Evolutionary conservation across 2,888 invertebrate species (phyloP).

Genomic region (Lottia gigantea): DNA sequence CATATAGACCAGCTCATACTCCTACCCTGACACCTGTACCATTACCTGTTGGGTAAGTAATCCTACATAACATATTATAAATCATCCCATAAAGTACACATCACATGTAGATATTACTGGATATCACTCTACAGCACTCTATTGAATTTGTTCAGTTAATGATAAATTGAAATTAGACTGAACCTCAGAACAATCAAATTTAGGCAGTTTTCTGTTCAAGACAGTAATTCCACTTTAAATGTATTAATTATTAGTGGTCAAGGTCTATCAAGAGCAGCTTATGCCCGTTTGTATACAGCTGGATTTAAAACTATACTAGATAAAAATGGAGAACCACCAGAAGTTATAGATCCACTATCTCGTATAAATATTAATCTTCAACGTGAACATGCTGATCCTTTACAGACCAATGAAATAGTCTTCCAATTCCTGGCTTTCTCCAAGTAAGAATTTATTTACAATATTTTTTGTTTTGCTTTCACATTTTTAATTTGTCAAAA

Average conservation of each 20-base stretch:
- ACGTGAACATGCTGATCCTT: slow-evolving; percentile 65
- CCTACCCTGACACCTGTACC: slow-evolving; percentile 61
- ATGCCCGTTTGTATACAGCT: slow-evolving; percentile 65
- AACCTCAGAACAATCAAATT: no score
- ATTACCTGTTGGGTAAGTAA: slow-evolving; percentile 50
- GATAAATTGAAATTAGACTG: no score
- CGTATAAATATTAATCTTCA: slow-evolving; percentile 50
- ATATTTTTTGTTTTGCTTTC: no score
- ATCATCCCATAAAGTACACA: not conserved
- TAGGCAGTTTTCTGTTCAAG: not conserved
- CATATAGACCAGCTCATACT: slow-evolving; percentile 60
- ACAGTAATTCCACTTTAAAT: not conserved
- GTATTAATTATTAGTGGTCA: slow-evolving; percentile 45
- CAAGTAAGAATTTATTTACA: slow-evolving; percentile 52
- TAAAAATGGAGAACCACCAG: slow-evolving; percentile 66
- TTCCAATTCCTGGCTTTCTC: slow-evolving; percentile 70
- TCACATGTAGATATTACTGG: not conserved
- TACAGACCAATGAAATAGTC: slow-evolving; percentile 69
- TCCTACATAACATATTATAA: no score
- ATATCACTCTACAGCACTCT: not conserved
- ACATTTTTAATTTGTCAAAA: no score
- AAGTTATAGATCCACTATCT: slow-evolving; percentile 65
- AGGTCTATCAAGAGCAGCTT: slow-evolving; percentile 65
- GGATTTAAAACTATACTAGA: slow-evolving; percentile 66
- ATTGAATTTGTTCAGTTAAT: no score